Conservation (phyloP, 2,113 vertebrate genomes). For the Megaceryle torquata region DNA sequence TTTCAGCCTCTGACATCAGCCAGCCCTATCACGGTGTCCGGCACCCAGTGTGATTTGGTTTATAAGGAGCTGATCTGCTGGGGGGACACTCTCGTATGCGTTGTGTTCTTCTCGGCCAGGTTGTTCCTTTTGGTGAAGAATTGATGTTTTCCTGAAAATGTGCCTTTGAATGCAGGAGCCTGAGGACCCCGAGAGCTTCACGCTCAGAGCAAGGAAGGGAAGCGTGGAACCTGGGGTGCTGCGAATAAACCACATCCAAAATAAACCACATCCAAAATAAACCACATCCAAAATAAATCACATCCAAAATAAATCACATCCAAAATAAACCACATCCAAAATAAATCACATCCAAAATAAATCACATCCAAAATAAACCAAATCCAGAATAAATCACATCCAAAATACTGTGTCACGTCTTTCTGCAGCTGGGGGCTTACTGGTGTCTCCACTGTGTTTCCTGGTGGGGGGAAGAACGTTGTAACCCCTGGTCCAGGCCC, state of each 20-base stretch:
- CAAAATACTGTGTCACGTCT: fast-evolving
- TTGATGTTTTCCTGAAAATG: fast-evolving
- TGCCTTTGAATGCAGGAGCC: background rate
- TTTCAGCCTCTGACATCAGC: background rate
- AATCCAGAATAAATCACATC: background rate
- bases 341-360: background rate
- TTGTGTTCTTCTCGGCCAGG: background rate
- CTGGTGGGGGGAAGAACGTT: background rate
- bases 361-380: background rate
- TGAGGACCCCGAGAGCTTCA: background rate
- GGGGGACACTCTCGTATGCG: fast-evolving
- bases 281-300: background rate
- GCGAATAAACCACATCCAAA: background rate
- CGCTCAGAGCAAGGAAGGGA: background rate
- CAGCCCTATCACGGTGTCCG: background rate
- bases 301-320: background rate
- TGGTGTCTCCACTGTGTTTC: background rate
- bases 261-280: background rate
- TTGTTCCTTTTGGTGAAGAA: background rate
- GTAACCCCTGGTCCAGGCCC: background rate
- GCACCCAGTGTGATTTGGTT: background rate
- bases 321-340: background rate
- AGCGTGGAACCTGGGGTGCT: background rate
- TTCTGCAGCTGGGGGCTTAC: background rate
- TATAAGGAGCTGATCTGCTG: background rate